Percentiles rank a stretch among this genome's conserved stretches.
These are phyloP conservation scores for Ornithoptera priamus DNA, from an alignment of 2,888 invertebrate species.

Conservation along the genomic window DNA sequence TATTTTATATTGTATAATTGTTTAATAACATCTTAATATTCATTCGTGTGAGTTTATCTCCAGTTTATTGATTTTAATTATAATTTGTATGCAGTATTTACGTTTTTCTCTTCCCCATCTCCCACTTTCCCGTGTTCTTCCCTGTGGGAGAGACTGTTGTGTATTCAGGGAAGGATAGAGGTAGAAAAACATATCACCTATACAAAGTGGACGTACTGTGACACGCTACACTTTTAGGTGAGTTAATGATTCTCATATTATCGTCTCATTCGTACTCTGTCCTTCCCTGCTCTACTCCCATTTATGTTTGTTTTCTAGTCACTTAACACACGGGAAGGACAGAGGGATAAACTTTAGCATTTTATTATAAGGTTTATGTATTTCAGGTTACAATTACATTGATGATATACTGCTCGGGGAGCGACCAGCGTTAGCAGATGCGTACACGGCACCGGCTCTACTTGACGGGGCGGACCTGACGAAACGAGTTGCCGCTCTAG, in stretches of 20 bases:
- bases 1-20: slow-evolving; percentile 3
- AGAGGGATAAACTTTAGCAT: slow-evolving; percentile 46
- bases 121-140: slow-evolving; percentile 60
- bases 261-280: slow-evolving; percentile 73
- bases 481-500: slow-evolving; percentile 63
- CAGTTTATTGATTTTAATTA: slow-evolving; percentile 49
- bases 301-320: slow-evolving; percentile 32
- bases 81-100: slow-evolving; percentile 49
- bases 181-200: slow-evolving; percentile 64
- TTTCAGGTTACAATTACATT: slow-evolving; percentile 65
- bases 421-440: slow-evolving; percentile 44
- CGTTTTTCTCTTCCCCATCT: slow-evolving; percentile 46
- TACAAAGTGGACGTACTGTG: slow-evolving; percentile 66
- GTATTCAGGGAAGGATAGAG: slow-evolving; percentile 74
- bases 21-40: slow-evolving; percentile 21
- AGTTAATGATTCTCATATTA: slow-evolving; percentile 54
- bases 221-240: slow-evolving; percentile 75
- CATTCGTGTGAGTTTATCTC: slow-evolving; percentile 36
- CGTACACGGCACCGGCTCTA: slow-evolving; percentile 59
- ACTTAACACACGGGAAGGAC: slow-evolving; percentile 70
- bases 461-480: slow-evolving; percentile 55
- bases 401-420: slow-evolving; percentile 46
- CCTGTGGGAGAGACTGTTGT: slow-evolving; percentile 42
- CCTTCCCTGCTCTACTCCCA: slow-evolving; percentile 77
- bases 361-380: slow-evolving; percentile 29